These are phyloP conservation scores for Drosophila quadrilineata DNA, from an alignment of 1,140 invertebrate species.

Conservation along the genomic window DNA sequence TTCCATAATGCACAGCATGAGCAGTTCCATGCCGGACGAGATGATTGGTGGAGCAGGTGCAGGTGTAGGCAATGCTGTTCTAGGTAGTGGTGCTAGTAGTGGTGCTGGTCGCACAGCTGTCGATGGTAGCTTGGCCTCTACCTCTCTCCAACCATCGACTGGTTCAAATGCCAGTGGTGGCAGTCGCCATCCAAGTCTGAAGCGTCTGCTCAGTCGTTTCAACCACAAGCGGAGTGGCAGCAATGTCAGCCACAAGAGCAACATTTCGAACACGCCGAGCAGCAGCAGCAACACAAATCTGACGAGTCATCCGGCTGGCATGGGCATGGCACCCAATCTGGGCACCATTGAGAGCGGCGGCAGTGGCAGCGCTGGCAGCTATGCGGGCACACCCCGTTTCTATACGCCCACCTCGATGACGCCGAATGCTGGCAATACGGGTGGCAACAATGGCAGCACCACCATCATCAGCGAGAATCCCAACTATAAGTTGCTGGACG, in stretches of 20 bases:
- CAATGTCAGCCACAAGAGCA: slow-evolving; percentile 74
- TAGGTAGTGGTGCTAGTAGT: not conserved
- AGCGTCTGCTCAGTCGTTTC: slow-evolving; percentile 57
- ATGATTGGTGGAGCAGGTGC: slow-evolving; percentile 22
- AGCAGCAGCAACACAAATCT: slow-evolving; percentile 68
- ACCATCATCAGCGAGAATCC: slow-evolving; percentile 61
- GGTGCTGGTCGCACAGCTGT: not conserved
- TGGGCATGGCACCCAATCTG: slow-evolving; percentile 50
- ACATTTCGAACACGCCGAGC: slow-evolving; percentile 59
- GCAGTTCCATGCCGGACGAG: slow-evolving; percentile 72
- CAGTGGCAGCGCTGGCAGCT: slow-evolving; percentile 74
- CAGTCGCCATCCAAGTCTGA: slow-evolving; percentile 54
- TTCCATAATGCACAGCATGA: slow-evolving; percentile 48
- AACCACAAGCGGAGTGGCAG: slow-evolving; percentile 71
- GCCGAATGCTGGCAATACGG: slow-evolving; percentile 12
- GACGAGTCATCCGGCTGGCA: slow-evolving; percentile 46
- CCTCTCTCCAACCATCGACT: slow-evolving; percentile 67
- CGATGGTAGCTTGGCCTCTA: slow-evolving; percentile 22
- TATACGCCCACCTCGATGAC: slow-evolving; percentile 57
- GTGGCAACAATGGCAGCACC: slow-evolving; percentile 29
- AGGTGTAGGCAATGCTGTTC: no score
- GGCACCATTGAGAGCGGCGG: slow-evolving; percentile 77
- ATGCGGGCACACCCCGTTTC: slow-evolving; percentile 56
- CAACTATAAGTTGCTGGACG: slow-evolving; percentile 63
- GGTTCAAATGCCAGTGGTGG: slow-evolving; percentile 69